Evolutionary conservation across 2,113 vertebrate genomes (phyloP).

Genomic region (Salvator merianae): DNA sequence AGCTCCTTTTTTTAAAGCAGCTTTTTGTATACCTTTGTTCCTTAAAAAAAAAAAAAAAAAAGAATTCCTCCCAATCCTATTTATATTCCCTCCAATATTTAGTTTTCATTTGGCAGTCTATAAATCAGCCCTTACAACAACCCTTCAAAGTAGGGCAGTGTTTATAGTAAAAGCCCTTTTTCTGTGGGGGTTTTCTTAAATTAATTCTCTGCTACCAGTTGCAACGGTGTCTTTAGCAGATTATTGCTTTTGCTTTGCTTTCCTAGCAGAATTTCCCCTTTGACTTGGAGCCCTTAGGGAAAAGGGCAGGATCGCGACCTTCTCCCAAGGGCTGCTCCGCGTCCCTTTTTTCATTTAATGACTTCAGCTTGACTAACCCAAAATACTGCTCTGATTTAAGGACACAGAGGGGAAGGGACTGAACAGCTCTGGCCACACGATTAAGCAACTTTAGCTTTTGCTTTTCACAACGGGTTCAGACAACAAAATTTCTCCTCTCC

Average conservation of each 20-base stretch:
- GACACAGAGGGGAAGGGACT: constrained; percentile 5
- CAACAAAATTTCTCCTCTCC: neutral
- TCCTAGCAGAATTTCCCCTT: neutral
- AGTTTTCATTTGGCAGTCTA: neutral
- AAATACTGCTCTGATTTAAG: constrained; percentile 5
- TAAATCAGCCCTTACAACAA: neutral
- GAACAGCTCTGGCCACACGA: constrained; percentile 3
- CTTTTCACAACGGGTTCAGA: constrained; percentile 21
- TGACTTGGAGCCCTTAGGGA: neutral
- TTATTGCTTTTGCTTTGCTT: neutral
- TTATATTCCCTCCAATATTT: neutral
- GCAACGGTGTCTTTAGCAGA: neutral
- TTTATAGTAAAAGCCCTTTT: neutral
- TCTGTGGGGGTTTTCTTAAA: neutral
- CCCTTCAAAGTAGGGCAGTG: neutral
- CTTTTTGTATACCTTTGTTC: neutral
- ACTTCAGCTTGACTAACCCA: constrained; percentile 26
- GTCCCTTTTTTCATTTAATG: constrained; percentile 6
- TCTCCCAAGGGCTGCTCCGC: neutral
- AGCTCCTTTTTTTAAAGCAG: neutral
- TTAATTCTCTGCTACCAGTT: neutral
- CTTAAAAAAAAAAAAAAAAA: neutral
- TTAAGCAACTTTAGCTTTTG: constrained; percentile 15
- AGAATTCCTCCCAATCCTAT: no score
- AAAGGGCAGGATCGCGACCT: constrained; percentile 6